A percentile compares a stretch with the other conserved stretches of the same genome.
Evolutionary conservation across 53 echinoderm and acorn worm genomes (phyloP).

Genomic region (Stichopus horrens): DNA sequence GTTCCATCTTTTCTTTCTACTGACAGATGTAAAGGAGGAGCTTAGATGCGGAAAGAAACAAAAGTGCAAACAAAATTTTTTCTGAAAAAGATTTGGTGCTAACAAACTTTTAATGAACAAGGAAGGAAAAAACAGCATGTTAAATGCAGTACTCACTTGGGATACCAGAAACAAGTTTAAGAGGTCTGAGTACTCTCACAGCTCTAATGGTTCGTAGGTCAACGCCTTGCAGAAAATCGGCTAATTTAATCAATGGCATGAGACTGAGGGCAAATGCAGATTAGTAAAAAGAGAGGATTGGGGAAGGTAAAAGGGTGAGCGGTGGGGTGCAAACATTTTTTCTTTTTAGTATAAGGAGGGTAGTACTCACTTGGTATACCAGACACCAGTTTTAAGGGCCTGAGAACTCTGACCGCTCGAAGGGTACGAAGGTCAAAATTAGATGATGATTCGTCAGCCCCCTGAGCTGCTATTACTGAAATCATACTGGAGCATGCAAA

Average conservation of each 20-base stretch:
- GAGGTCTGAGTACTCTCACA: constrained; percentile 97
- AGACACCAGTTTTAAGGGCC: constrained; percentile 95
- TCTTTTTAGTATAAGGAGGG: constrained; percentile 30
- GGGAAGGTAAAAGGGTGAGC: constrained; percentile 23
- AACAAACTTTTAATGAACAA: not conserved
- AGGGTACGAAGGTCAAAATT: constrained; percentile 74
- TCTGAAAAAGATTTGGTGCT: not conserved
- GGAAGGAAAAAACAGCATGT: constrained; percentile 21
- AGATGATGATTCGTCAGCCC: constrained; percentile 16
- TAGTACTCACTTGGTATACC: constrained; percentile 86
- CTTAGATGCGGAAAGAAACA: no score
- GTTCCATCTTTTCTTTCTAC: not conserved
- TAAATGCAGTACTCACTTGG: constrained; percentile 90
- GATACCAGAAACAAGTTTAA: constrained; percentile 99
- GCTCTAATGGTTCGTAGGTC: constrained; percentile 95
- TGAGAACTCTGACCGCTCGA: constrained; percentile 84
- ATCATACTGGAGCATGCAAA: constrained; percentile 48
- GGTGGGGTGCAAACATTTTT: constrained; percentile 24
- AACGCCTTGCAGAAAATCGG: constrained; percentile 23
- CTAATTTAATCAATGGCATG: constrained; percentile 40
- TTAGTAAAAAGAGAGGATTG: constrained; percentile 44
- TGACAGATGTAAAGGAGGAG: no score
- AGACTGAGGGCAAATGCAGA: constrained; percentile 52
- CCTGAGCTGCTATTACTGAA: constrained; percentile 46
- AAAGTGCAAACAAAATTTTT: no score